Evolutionary conservation across 2,113 vertebrate species (phyloP).

Genomic region (Gavia stellata): DNA sequence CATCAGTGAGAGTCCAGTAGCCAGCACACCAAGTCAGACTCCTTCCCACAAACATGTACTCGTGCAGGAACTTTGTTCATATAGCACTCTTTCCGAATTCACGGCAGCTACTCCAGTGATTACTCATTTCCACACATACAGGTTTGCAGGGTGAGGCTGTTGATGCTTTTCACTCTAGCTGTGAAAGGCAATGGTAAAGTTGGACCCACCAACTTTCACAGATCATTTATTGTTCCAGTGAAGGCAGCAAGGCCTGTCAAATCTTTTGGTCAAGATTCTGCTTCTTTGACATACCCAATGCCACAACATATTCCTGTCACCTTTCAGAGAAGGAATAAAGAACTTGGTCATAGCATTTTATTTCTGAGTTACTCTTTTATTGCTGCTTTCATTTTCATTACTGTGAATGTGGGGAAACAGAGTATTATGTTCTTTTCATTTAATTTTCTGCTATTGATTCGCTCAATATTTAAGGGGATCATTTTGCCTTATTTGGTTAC

Average conservation of each 20-base stretch:
- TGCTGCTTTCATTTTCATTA: not conserved
- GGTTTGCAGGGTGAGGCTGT: not conserved
- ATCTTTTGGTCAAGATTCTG: not conserved
- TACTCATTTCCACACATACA: rapidly evolving
- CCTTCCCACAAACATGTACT: not conserved
- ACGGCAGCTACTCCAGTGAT: not conserved
- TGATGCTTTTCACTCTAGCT: not conserved
- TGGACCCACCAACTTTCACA: not conserved
- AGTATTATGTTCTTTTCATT: not conserved
- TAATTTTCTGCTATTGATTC: not conserved
- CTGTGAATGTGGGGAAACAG: not conserved
- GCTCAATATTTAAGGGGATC: not conserved
- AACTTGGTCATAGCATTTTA: not conserved
- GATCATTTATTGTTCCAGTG: too few relatives aligned
- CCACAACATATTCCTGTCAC: not conserved
- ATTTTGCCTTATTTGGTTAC: not conserved
- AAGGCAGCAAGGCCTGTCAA: not conserved
- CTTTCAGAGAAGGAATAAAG: not conserved
- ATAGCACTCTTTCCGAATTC: not conserved
- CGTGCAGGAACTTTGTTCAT: not conserved
- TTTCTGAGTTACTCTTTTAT: not conserved
- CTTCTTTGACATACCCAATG: not conserved
- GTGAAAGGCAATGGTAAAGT: not conserved
- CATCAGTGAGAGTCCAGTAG: not conserved
- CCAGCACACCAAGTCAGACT: not conserved